Base-by-base conservation (phyloP, 2,888 invertebrate genomes). In the Clanis bilineata region DNA sequence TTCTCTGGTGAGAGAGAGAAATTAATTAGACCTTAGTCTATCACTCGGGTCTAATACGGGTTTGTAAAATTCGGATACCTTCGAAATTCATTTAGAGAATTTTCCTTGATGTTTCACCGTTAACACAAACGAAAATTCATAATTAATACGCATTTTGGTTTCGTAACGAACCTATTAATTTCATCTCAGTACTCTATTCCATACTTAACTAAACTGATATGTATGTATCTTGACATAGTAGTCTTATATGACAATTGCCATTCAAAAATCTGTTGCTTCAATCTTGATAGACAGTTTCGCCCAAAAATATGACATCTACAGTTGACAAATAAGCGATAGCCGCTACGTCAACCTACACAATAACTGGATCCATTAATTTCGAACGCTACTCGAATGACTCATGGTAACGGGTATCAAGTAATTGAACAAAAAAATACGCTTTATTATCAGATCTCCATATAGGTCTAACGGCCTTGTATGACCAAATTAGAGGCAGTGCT, bases 401-500 rank as follows among this genome's bases (percentile, higher is more conserved):
- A 41, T 12, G 32, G 12, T 36, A 32, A 32, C 32, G 32, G 32
- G 32, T 32, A 12, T 36, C 12, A 36, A 36, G 36, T 36, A 36
- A 36, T 36, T 36, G 36, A 36, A 36, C 9, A 36, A 36, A 36
- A 18, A 18, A 41, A 39, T 2, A 41, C 18, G 1, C 15, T 56
- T 28, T 18, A 25, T 18, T 39, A 23, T 21, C 47, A 45, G 12
- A 41, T 45, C 22, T 15, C 47, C 51, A 18, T 56, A 56, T 44
- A 64, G 45, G 58, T 15, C 57, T 64, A 70, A 68, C 32, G 45
- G 22, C 78, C 76, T 76, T 79, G 74, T 66, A 63, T 23, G 44
- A 56, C 51, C 59, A 59, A 59, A 57, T 66, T 54, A 56, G 15
- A 44, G 56, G 43, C 51, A 21, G 36, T 39, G 55, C 54, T 65